Base-by-base conservation (phyloP, 2,888 invertebrate species). In the Strigamia maritima region DNA sequence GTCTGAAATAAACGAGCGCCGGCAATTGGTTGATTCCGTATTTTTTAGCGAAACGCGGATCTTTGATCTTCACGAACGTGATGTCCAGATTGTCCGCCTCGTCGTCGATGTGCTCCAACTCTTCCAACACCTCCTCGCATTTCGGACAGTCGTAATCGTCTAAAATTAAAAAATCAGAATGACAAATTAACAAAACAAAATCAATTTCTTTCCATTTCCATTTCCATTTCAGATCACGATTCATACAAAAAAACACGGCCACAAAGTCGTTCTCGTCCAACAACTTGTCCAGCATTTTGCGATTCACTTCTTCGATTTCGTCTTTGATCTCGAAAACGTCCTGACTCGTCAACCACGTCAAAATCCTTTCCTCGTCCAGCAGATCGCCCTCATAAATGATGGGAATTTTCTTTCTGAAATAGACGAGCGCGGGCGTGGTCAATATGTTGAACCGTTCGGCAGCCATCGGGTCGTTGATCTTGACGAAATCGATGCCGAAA, bases 281-380 rank as follows among this genome's bases (percentile, higher is more conserved):
- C 24, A 97, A 88, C 87, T 97, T 97, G 84, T 97, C 96, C 84
- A 97, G 88, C 95, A 97, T 97, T 87, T 97, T 96, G 81, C 94
- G 91, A 86, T 97, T 97, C 10, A 98, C 97, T 86, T 97, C 97
- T 86, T 97, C 97, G 84, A 97, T 97, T 90, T 96, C 96, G 85
- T 95, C 96, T 88, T 95, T 95, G 79, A 96, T 92, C 87, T 96
- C 95, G 87, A 96, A 95, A 79, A 95, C 94, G 85, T 96, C 96
- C 85, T 96, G 95, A 76, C 95, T 95, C 31, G 96, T 96, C 65
- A 96, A 87, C 96, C 96, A 96, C 81, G 92, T 90, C 6, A 96
- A 88, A 26, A 96, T 90, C 85, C 91, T 92, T 78, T 94, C 94
- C 49, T 93, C 93, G 86, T 96, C 95, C 81, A 91, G 92, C 49